Percentiles rank a stretch among this genome's conserved stretches.
Conservation (phyloP, 2,888 invertebrate genomes). For the Lasioglossum pauxillum region DNA sequence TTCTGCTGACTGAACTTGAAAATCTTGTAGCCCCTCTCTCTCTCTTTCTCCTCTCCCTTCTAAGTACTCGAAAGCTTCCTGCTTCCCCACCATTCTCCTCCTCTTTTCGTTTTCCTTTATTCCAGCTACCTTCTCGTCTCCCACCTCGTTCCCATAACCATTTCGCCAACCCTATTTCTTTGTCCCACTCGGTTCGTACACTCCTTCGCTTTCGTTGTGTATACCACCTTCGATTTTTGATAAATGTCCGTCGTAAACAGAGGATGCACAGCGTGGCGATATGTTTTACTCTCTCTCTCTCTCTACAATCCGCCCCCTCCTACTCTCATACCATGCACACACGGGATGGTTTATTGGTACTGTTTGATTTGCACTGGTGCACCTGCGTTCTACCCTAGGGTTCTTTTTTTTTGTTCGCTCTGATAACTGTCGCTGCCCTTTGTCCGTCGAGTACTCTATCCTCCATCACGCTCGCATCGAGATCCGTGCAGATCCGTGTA, state of each 20-base stretch:
- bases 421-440: constrained; percentile 21
- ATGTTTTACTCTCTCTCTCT: background rate
- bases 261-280: constrained; percentile 60
- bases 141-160: constrained; percentile 32
- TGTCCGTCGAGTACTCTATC: constrained; percentile 12
- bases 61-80: background rate
- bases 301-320: background rate
- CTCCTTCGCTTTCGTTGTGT: constrained; percentile 54
- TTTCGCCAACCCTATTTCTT: constrained; percentile 56
- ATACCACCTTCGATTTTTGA: constrained; percentile 52
- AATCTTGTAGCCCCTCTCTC: constrained; percentile 11
- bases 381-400: constrained; percentile 39
- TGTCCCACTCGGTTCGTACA: constrained; percentile 46
- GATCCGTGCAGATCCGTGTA: constrained; percentile 26
- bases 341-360: constrained; percentile 22
- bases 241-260: constrained; percentile 55
- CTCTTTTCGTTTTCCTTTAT: constrained; percentile 20
- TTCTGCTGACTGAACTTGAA: constrained; percentile 33
- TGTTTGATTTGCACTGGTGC: constrained; percentile 47
- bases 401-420: constrained; percentile 20
- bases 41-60: background rate
- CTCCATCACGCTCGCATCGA: constrained; percentile 39
- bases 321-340: constrained; percentile 15
- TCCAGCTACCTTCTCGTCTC: constrained; percentile 13
- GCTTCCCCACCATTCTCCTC: background rate